A percentile compares a stretch with the other conserved stretches of the same genome.
Conservation (phyloP, 2,113 vertebrate genomes). For the Spea bombifrons region DNA sequence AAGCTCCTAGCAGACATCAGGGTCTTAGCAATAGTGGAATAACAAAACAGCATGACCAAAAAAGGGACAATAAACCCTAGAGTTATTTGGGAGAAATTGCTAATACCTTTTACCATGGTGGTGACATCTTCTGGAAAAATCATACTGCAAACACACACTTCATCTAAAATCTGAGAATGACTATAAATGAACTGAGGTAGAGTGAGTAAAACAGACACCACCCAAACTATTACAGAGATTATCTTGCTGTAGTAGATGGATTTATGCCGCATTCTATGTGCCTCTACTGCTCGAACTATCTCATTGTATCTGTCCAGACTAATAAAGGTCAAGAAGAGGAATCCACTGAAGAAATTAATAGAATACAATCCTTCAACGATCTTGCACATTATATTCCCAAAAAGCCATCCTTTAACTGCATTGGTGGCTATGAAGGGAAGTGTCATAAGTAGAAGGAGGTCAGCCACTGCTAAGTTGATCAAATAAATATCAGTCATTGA, state of each 20-base stretch:
- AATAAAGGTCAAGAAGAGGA: conserved; percentile 86
- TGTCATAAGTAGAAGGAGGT: conserved; percentile 81
- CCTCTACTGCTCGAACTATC: conserved; percentile 65
- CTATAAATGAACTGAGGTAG: conserved; percentile 77
- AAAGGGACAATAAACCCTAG: conserved; percentile 78
- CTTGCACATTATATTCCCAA: conserved; percentile 65
- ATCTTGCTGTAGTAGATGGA: conserved; percentile 57
- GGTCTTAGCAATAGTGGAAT: conserved; percentile 68
- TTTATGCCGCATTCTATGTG: conserved; percentile 56
- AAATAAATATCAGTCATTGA: conserved; percentile 82
- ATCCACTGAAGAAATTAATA: conserved; percentile 84
- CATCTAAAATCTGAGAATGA: conserved; percentile 48
- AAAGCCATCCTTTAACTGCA: conserved; percentile 65
- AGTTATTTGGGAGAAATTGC: conserved; percentile 66
- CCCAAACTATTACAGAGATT: conserved; percentile 61
- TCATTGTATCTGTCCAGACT: conserved; percentile 85
- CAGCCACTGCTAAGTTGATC: conserved; percentile 81
- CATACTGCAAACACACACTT: conserved; percentile 61
- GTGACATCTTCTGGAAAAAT: conserved; percentile 48
- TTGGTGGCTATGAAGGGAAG: conserved; percentile 68
- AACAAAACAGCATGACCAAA: conserved; percentile 78
- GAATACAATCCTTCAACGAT: conserved; percentile 69
- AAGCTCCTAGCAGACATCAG: conserved; percentile 65
- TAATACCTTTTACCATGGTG: conserved; percentile 59
- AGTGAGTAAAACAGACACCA: conserved; percentile 71